Evolutionary conservation across 2,113 vertebrate species (phyloP).

Genomic region (Crotophaga sulcirostris): DNA sequence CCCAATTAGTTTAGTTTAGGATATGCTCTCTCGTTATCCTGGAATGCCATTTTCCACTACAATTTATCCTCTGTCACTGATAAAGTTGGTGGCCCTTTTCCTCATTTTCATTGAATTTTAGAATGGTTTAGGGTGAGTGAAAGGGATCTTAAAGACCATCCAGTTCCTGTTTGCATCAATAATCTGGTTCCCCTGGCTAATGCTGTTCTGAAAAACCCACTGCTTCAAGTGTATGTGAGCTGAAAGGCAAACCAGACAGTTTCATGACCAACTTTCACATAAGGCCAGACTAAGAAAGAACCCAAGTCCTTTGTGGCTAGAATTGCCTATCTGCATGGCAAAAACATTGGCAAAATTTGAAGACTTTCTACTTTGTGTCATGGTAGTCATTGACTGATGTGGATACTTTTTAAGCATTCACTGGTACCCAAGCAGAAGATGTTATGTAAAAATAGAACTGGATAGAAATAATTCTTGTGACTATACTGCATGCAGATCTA

Average conservation of each 20-base stretch:
- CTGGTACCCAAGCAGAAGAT: not conserved
- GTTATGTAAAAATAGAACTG: not conserved
- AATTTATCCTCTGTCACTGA: not conserved
- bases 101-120: not conserved
- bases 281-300: not conserved
- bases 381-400: not conserved
- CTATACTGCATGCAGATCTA: not conserved
- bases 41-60: not conserved
- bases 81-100: not conserved
- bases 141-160: too few species aligned
- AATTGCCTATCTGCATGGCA: not conserved
- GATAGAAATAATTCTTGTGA: not conserved
- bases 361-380: not conserved
- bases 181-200: not conserved
- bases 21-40: not conserved
- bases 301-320: not conserved
- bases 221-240: fast-evolving
- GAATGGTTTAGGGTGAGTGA: too few species aligned
- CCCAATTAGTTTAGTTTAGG: not conserved
- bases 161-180: not conserved
- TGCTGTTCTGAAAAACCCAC: not conserved
- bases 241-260: not conserved
- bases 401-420: not conserved
- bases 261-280: not conserved
- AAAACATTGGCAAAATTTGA: not conserved